Evolutionary conservation across 2,113 vertebrate genomes (phyloP), one percentile per base, ranked within the genome.

Genomic region (Butorides virescens): DNA sequence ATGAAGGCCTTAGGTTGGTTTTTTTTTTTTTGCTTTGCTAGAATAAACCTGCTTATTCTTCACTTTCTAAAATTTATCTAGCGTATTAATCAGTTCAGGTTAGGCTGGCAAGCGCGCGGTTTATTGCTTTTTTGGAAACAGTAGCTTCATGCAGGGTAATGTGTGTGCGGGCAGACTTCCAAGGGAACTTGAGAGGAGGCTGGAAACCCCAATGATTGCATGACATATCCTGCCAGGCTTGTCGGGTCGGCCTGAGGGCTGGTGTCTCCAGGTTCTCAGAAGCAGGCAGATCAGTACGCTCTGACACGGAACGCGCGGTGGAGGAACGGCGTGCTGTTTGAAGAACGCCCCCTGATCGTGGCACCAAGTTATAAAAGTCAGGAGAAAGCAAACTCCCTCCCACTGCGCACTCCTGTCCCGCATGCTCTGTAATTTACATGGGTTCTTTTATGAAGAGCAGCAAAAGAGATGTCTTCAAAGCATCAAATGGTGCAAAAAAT

Each of bases 141-240:
- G 26, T 17, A 29, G 62, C 89, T 91, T 96, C 90, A 26, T n/a
- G 61, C 71, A 61, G 39, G 68, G 91, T 85, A 49, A 77, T 10
- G 55, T 15, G 2, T 61, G 39, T 68, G 52, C 65, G 72, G 94
- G 85, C 90, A 71, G 44, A 19, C 39, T 78, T 91, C 90, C 94
- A 94, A 52, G 49, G 66, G 66, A 94, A 85, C 62, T 82, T 88
- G 90, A 95, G 73, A 96, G 65, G 76, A 78, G 73, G 8, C 62
- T 90, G 77, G 81, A 81, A 92, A 42, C 44, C 65, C 61, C 44
- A 25, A 4, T 26, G 62, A 72, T 63, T 67, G 59, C 73, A 36
- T 80, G 66, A 15, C 13, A 15, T 52, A 68, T 77, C 86, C 76
- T 95, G 87, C 80, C 91, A 93, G 56, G 58, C 61, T 96, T 36